phyloP scores from a whole-genome alignment of 2,888 invertebrate species.

The Choristoneura rosaceana region DNA sequence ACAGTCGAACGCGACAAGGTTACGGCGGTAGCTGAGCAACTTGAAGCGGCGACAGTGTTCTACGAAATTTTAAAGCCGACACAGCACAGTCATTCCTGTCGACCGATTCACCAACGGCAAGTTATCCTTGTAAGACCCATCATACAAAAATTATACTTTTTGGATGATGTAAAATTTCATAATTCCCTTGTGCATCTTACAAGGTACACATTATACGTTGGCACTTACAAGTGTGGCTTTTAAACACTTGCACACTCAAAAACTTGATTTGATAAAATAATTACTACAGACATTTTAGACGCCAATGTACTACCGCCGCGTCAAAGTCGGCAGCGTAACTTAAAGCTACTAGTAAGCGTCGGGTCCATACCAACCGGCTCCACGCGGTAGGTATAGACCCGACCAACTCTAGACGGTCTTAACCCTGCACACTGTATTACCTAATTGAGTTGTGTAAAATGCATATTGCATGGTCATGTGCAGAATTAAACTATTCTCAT shows the following conservation, averaged over 20 bases:
- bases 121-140: no score
- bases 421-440: constrained; percentile 1
- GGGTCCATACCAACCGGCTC: background rate
- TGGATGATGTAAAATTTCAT: no score
- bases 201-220: no score
- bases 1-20: background rate
- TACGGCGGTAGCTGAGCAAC: background rate
- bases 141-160: no score
- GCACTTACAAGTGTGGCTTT: no score
- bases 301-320: background rate
- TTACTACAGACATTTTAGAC: no score
- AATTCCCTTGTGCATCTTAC: no score
- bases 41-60: background rate
- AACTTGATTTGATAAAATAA: no score
- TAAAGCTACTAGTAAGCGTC: background rate
- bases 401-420: background rate
- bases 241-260: no score
- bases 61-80: no score
- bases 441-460: constrained; percentile 8
- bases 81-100: no score
- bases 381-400: background rate
- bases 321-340: background rate
- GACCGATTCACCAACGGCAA: no score
- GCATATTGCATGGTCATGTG: constrained; percentile 7
- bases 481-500: background rate